phyloP scores from a whole-genome alignment of 1,140 invertebrate genomes.

The Pseudobourletiella spinata region DNA sequence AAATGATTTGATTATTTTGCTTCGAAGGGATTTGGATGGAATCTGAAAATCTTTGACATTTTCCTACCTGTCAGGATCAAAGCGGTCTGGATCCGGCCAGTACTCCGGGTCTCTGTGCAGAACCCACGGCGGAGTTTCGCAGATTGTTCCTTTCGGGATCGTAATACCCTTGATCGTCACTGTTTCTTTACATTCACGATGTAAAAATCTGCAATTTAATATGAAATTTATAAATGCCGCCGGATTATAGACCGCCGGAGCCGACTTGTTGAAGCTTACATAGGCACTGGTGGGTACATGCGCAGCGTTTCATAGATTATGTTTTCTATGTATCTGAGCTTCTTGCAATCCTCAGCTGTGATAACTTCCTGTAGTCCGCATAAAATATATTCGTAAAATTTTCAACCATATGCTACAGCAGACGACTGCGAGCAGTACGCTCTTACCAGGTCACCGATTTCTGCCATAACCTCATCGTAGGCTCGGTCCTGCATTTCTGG shows the following conservation, averaged over 20 bases:
- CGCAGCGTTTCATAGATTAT: conserved; percentile 37
- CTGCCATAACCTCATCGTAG: conserved; percentile 31
- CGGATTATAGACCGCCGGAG: neutral
- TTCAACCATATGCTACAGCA: too few species aligned
- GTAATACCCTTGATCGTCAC: conserved; percentile 37
- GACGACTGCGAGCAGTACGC: too few species aligned
- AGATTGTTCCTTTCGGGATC: conserved; percentile 39
- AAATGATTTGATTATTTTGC: neutral
- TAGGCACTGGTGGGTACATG: conserved; percentile 36
- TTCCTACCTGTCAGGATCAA: conserved; percentile 41
- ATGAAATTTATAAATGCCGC: neutral
- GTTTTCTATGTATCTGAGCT: conserved; percentile 31
- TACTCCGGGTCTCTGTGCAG: conserved; percentile 42
- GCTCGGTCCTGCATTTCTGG: conserved; percentile 35
- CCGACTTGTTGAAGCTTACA: conserved; percentile 20
- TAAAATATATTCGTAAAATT: too few species aligned
- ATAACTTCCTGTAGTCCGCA: conserved; percentile 30
- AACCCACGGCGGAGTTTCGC: conserved; percentile 38
- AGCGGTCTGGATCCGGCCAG: conserved; percentile 42
- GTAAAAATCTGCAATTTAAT: conserved; percentile 28
- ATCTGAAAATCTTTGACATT: too few species aligned
- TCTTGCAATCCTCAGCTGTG: conserved; percentile 29
- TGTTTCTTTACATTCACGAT: conserved; percentile 36
- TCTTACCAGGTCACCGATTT: conserved; percentile 34
- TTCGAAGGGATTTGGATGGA: too few species aligned